A percentile compares a stretch with the other conserved stretches of the same genome.
phyloP scores from a whole-genome alignment of 2,797 vertebrate species.

The Pteropus rufus region DNA sequence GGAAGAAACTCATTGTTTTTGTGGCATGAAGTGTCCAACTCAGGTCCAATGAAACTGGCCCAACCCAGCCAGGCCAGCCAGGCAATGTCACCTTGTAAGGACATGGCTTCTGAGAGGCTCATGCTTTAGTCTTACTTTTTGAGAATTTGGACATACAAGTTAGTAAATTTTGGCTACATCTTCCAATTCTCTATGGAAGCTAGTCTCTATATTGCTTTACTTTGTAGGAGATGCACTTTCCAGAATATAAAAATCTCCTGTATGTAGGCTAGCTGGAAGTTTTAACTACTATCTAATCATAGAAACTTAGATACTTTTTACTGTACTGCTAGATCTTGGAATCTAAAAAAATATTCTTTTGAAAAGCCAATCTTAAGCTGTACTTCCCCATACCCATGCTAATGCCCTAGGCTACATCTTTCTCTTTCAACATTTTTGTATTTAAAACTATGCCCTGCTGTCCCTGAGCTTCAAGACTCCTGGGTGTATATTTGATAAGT shows the following conservation, averaged over 20 bases:
- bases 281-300: neutral
- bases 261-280: neutral
- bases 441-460: neutral
- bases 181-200: neutral
- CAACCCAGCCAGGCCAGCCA: neutral
- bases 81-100: neutral
- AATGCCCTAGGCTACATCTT: neutral
- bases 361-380: neutral
- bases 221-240: neutral
- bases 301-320: neutral
- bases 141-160: neutral
- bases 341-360: neutral
- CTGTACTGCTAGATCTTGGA: neutral
- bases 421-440: neutral
- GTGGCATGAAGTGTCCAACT: neutral
- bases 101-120: neutral
- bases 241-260: neutral
- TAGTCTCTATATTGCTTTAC: neutral
- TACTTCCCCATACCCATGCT: neutral
- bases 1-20: neutral
- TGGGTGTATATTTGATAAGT: neutral
- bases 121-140: neutral
- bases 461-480: neutral
- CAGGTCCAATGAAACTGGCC: neutral
- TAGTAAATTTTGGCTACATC: neutral